phyloP scores from a whole-genome alignment of 2,888 invertebrate species.

The Meliscaeva auricollis region DNA sequence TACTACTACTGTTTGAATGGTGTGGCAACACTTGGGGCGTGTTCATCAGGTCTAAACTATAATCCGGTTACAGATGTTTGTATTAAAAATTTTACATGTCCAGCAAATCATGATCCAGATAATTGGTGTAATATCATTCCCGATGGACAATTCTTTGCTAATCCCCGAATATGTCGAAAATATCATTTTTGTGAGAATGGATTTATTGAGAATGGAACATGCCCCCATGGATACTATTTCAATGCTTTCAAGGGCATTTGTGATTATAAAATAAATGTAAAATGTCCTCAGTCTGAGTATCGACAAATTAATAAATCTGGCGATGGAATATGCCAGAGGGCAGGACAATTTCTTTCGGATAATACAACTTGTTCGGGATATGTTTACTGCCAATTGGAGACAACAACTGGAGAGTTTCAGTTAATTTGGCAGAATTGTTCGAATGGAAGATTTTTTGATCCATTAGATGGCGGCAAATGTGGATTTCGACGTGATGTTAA shows the following conservation, averaged over 20 bases:
- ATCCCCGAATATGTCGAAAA: constrained; percentile 77
- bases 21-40: constrained; percentile 77
- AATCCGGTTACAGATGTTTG: constrained; percentile 79
- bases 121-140: constrained; percentile 80
- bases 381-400: constrained; percentile 78
- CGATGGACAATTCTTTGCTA: constrained; percentile 80
- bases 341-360: constrained; percentile 79
- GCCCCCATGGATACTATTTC: constrained; percentile 79
- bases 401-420: constrained; percentile 35
- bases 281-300: constrained; percentile 60
- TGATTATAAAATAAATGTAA: constrained; percentile 78
- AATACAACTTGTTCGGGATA: constrained; percentile 80
- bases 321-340: constrained; percentile 75
- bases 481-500: constrained; percentile 78
- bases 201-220: constrained; percentile 77
- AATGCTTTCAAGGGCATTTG: constrained; percentile 77
- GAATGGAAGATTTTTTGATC: constrained; percentile 78
- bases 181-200: constrained; percentile 79
- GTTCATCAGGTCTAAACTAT: constrained; percentile 78
- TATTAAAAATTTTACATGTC: constrained; percentile 78
- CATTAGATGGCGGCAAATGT: constrained; percentile 79
- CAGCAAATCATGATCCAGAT: constrained; percentile 78
- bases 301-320: constrained; percentile 61
- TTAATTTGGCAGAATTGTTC: constrained; percentile 78
- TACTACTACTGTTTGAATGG: constrained; percentile 81